These are phyloP conservation scores for Lasioglossum zephyrum DNA, from an alignment of 2,888 invertebrate species.

Conservation along the genomic window DNA sequence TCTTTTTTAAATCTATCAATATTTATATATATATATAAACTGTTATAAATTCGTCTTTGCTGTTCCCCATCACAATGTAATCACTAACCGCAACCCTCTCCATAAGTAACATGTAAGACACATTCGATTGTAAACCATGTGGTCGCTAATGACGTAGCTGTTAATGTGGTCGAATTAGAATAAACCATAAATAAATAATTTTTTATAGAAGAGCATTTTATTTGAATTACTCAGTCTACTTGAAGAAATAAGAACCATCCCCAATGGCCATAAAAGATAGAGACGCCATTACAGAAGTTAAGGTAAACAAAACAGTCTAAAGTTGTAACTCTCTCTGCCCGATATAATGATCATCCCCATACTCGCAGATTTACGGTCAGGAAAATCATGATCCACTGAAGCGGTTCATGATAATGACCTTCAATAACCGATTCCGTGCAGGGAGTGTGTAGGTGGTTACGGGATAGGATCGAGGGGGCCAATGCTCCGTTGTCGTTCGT, in stretches of 20 bases:
- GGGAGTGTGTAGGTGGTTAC: slow-evolving; percentile 6
- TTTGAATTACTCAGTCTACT: neutral
- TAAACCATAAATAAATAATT: too few relatives aligned
- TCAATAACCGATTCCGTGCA: slow-evolving; percentile 22
- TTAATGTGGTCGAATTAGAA: too few relatives aligned
- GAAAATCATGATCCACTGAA: neutral
- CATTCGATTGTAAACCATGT: too few relatives aligned
- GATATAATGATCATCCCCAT: neutral
- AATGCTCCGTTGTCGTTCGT: slow-evolving; percentile 20
- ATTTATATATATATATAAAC: too few relatives aligned
- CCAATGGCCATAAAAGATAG: neutral
- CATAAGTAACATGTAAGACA: too few relatives aligned
- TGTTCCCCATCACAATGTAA: too few relatives aligned
- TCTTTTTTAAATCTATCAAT: too few relatives aligned
- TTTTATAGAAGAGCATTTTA: neutral
- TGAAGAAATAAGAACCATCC: neutral
- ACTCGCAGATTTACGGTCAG: neutral
- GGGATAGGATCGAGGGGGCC: neutral
- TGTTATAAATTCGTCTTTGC: too few relatives aligned
- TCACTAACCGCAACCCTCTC: too few relatives aligned
- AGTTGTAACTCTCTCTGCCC: neutral
- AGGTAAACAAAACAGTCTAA: neutral
- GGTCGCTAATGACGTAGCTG: too few relatives aligned
- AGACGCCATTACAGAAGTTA: neutral
- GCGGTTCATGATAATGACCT: slow-evolving; percentile 18